A percentile compares a stretch with the other conserved stretches of the same genome.
phyloP scores from a whole-genome alignment of 2,797 vertebrate species.

The Clarias laeviceps region DNA sequence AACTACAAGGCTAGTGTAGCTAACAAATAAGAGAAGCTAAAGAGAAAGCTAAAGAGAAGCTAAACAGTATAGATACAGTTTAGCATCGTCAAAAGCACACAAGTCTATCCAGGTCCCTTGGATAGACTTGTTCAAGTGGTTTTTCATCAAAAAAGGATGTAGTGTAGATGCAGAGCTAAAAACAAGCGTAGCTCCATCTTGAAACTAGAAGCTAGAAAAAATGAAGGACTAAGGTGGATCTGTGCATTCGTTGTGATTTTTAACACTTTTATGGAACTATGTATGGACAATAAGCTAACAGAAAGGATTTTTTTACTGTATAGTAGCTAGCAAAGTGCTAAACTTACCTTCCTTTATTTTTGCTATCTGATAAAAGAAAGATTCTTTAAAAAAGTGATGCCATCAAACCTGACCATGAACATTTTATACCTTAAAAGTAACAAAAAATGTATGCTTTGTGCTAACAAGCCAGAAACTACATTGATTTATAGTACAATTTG shows the following conservation, averaged over 20 bases:
- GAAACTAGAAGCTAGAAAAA: neutral
- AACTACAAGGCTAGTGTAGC: neutral
- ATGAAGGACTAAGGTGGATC: neutral
- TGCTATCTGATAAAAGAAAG: neutral
- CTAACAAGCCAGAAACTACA: neutral
- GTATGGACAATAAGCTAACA: neutral
- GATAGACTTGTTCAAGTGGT: neutral
- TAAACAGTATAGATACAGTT: neutral
- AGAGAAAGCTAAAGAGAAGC: too few relatives aligned
- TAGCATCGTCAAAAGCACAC: neutral
- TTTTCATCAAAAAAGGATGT: neutral
- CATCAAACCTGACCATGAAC: neutral
- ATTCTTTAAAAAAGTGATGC: neutral
- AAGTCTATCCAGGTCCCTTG: too few relatives aligned
- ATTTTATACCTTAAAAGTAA: neutral
- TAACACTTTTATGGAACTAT: neutral
- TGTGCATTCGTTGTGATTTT: neutral
- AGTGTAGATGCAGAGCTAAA: neutral
- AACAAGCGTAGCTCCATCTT: neutral
- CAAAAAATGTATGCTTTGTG: neutral
- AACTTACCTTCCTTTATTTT: neutral
- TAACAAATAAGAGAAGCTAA: neutral
- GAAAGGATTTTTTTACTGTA: too few relatives aligned
- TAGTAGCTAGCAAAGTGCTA: neutral
- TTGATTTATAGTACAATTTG: neutral